phyloP scores from a whole-genome alignment of 2,797 vertebrate species.

The Oophaga sylvatica region DNA sequence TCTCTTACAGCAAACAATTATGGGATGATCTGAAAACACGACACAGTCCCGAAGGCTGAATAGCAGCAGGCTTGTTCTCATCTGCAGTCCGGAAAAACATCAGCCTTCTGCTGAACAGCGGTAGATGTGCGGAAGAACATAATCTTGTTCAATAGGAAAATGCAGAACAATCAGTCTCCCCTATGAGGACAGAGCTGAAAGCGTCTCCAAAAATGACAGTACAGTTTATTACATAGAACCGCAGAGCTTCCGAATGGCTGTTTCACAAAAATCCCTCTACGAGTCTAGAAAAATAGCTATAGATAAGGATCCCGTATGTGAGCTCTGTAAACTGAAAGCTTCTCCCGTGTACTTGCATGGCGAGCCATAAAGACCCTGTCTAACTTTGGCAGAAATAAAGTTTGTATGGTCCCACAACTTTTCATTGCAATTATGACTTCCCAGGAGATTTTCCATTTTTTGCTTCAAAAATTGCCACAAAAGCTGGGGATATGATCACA shows the following conservation, averaged over 20 bases:
- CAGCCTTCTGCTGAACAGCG: slow-evolving; percentile 18
- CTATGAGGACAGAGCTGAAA: not conserved
- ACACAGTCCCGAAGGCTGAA: slow-evolving; percentile 31
- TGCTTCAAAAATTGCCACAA: too few relatives aligned
- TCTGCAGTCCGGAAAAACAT: slow-evolving; percentile 46
- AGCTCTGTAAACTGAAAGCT: not conserved
- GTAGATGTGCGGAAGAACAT: slow-evolving; percentile 26
- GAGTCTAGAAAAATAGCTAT: not conserved
- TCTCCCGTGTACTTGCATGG: not conserved
- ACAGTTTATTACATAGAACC: slow-evolving; percentile 20
- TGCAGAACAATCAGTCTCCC: slow-evolving; percentile 33
- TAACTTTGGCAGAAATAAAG: not conserved
- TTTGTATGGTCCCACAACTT: not conserved
- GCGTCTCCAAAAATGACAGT: slow-evolving; percentile 14
- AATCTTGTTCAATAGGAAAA: slow-evolving; percentile 34
- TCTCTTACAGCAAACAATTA: slow-evolving; percentile 43
- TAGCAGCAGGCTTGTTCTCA: slow-evolving; percentile 39
- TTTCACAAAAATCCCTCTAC: not conserved
- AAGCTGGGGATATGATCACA: too few relatives aligned
- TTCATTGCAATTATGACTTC: not conserved
- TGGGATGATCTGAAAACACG: slow-evolving; percentile 36
- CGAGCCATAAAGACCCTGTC: not conserved
- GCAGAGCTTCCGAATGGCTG: not conserved
- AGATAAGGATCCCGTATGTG: not conserved
- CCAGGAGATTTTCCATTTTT: too few relatives aligned